Evolutionary conservation across 2,888 invertebrate species (phyloP).

Genomic region (Chrysomela aeneicollis): DNA sequence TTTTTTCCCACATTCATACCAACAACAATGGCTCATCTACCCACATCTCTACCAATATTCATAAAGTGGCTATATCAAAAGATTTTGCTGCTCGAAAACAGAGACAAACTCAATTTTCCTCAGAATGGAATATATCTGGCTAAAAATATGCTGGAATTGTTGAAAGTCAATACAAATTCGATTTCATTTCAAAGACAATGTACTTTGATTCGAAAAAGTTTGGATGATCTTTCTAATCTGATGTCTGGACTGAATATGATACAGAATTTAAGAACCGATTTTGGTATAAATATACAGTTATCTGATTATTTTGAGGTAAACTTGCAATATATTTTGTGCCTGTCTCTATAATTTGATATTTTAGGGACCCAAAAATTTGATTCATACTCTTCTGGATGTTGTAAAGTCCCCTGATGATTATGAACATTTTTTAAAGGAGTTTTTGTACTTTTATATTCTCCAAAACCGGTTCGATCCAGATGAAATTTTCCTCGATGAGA

Average conservation of each 20-base stretch:
- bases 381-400: conserved; percentile 46
- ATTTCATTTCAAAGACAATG: conserved; percentile 41
- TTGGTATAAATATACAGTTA: conserved; percentile 46
- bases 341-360: conserved; percentile 8
- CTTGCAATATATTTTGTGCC: neutral
- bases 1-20: conserved; percentile 53
- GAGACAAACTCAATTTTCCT: conserved; percentile 53
- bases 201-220: conserved; percentile 26
- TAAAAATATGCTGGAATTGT: conserved; percentile 37
- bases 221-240: conserved; percentile 30
- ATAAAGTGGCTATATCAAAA: conserved; percentile 50
- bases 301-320: conserved; percentile 48
- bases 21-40: conserved; percentile 46
- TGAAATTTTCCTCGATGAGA: conserved; percentile 58
- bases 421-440: conserved; percentile 54
- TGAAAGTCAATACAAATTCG: conserved; percentile 33
- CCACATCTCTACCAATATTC: conserved; percentile 46
- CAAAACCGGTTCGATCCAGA: conserved; percentile 60
- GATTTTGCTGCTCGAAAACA: conserved; percentile 48
- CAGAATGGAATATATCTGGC: conserved; percentile 49
- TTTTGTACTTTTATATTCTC: conserved; percentile 58
- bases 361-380: conserved; percentile 48
- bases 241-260: conserved; percentile 41
- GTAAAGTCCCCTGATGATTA: conserved; percentile 49
- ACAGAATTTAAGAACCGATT: conserved; percentile 46